Evolutionary conservation across 2,113 vertebrate species (phyloP).

Genomic region (Elephas maximus): DNA sequence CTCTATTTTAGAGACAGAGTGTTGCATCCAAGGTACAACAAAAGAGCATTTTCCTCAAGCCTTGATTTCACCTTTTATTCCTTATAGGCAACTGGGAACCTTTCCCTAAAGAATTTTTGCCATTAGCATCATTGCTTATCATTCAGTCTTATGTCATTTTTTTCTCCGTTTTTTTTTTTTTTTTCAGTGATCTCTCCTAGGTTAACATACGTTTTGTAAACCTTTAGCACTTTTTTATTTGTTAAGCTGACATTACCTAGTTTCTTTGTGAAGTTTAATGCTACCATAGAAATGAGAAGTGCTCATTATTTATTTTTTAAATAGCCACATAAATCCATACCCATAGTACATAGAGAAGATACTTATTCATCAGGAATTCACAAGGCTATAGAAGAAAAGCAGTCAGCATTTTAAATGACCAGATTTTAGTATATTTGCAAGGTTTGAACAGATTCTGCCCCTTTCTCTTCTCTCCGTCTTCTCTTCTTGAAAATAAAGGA

Average conservation of each 20-base stretch:
- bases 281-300: conserved; percentile 62
- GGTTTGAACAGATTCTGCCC: conserved; percentile 49
- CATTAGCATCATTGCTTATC: conserved; percentile 48
- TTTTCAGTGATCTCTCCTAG: conserved; percentile 4
- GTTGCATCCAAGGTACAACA: conserved; percentile 68
- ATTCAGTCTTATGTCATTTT: conserved; percentile 33
- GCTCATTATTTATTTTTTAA: conserved; percentile 76
- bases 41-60: conserved; percentile 70
- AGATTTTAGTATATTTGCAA: conserved; percentile 58
- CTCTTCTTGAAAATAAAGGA: conserved; percentile 57
- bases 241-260: conserved; percentile 4
- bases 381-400: conserved; percentile 58
- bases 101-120: conserved; percentile 21
- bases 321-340: conserved; percentile 54
- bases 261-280: conserved; percentile 76
- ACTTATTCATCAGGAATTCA: conserved; percentile 63
- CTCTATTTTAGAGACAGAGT: conserved; percentile 72
- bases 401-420: conserved; percentile 63
- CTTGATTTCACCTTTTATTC: conserved; percentile 44
- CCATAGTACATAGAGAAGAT: conserved; percentile 24
- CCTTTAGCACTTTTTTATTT: conserved; percentile 63
- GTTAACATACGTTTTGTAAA: conserved; percentile 50
- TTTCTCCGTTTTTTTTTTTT: background rate
- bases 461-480: background rate
- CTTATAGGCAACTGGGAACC: conserved; percentile 50